These are phyloP conservation scores for Brachionus rubens DNA, from an alignment of 1,140 invertebrate species.

Conservation along the genomic window DNA sequence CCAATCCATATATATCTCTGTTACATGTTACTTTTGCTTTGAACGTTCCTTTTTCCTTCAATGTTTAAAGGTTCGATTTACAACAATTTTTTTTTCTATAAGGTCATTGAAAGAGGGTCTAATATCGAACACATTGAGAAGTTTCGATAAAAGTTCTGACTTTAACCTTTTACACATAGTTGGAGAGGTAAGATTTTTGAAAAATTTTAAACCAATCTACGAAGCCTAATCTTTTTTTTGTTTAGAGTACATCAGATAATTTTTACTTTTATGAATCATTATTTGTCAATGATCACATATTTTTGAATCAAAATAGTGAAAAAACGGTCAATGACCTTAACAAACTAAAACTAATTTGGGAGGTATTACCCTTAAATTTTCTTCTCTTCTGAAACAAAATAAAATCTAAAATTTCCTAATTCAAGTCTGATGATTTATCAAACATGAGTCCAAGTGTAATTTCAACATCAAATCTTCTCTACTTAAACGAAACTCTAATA, in stretches of 20 bases:
- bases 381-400: not conserved
- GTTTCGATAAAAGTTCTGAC: conserved; percentile 12
- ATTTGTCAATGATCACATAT: conserved; percentile 17
- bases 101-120: conserved; percentile 23
- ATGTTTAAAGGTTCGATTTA: no score
- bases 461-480: conserved; percentile 13
- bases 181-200: conserved; percentile 11
- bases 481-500: not conserved
- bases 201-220: not conserved
- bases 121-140: conserved; percentile 23
- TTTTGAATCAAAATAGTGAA: conserved; percentile 43
- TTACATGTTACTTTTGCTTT: no score
- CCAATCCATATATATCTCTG: no score
- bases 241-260: not conserved
- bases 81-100: not conserved
- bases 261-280: conserved; percentile 20
- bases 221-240: not conserved
- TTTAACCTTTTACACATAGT: conserved; percentile 29
- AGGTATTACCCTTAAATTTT: not conserved
- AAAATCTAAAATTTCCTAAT: not conserved
- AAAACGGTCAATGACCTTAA: not conserved
- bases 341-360: conserved; percentile 39
- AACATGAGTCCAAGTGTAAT: conserved; percentile 29
- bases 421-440: conserved; percentile 25
- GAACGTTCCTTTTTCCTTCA: no score